Conservation (phyloP, 2,113 vertebrate genomes). For the Elephantulus edwardii region DNA sequence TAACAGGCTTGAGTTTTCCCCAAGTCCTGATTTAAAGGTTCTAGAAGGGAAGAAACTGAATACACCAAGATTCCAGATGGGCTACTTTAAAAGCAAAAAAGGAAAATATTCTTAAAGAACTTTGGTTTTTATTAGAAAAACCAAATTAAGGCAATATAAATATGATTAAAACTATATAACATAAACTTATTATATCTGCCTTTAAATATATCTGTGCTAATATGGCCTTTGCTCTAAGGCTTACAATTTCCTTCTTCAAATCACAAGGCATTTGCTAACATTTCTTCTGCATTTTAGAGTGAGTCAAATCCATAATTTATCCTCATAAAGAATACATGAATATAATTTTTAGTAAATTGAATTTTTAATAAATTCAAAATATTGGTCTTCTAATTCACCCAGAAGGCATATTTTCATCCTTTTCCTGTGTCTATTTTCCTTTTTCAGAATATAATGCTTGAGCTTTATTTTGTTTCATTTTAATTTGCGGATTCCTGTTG, state of each 20-base stretch:
- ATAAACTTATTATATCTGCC: conserved; percentile 64
- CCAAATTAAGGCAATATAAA: conserved; percentile 59
- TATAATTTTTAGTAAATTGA: conserved; percentile 38
- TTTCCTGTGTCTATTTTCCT: neutral
- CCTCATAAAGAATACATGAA: conserved; percentile 14
- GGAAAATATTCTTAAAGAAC: conserved; percentile 73
- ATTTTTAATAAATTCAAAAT: conserved; percentile 56
- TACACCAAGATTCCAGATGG: neutral
- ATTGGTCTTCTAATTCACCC: neutral
- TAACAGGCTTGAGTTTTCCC: neutral
- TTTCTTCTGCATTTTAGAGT: conserved; percentile 15
- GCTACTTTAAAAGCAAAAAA: neutral
- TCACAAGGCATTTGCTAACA: conserved; percentile 10
- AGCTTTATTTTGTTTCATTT: neutral
- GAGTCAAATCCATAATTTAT: neutral
- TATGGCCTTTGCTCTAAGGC: conserved; percentile 26
- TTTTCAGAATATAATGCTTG: neutral
- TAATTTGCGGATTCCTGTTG: neutral
- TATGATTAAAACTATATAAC: conserved; percentile 62
- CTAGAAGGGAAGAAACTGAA: neutral
- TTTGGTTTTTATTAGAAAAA: conserved; percentile 76
- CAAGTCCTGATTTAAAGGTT: neutral
- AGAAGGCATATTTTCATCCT: neutral
- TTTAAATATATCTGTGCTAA: conserved; percentile 48
- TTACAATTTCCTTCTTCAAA: conserved; percentile 54